Base-by-base conservation (phyloP, 2,113 vertebrate genomes). In the Heterotilapia buettikoferi region DNA sequence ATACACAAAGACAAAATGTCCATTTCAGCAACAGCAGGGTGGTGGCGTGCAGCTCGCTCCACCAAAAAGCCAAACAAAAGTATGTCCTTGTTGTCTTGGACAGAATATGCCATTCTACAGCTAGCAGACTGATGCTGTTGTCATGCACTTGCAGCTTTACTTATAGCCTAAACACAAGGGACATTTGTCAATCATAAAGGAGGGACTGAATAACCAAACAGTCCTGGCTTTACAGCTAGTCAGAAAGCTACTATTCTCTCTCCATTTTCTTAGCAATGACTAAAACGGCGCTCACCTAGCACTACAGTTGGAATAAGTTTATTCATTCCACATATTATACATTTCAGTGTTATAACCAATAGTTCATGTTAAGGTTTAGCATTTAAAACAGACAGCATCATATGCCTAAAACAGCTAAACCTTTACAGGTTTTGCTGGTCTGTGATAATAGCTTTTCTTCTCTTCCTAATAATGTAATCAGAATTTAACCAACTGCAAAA, bases 41-140 rank as follows among this genome's bases (percentile, higher is more conserved):
- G 88, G 90, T 93, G 93, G 93, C 90, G 61, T 91, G 88, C 84
- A 87, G 88, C 93, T 92, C 92, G 93, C 83, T 93, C 92, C 93
- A 95, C 96, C 94, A 95, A 96, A 96, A 96, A 94, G 86, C 90
- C 90, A 90, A 94, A 96, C 94, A 96, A 93, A 95, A 95, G 92
- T 95, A 73, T 59, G 92, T 89, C 90, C 91, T 96, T 96, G 95
- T 96, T 93, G 92, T 91, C 90, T 83, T 86, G 84, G 89, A 95
- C 92, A 94, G 90, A 95, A 92, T 94, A 92, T 93, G 86, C 91
- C 90, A 92, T 96, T 95, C 93, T 95, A 85, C 82, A 80, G 68
- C 59, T 82, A 91, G 84, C 91, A 90, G 87, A 86, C 93, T 90
- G 90, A 91, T 90, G 92, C 80, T 88, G 92, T 92, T 95, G 93